These are phyloP conservation scores for Chiloscyllium punctatum DNA, from an alignment of 2,797 vertebrate genomes.

Conservation along the genomic window DNA sequence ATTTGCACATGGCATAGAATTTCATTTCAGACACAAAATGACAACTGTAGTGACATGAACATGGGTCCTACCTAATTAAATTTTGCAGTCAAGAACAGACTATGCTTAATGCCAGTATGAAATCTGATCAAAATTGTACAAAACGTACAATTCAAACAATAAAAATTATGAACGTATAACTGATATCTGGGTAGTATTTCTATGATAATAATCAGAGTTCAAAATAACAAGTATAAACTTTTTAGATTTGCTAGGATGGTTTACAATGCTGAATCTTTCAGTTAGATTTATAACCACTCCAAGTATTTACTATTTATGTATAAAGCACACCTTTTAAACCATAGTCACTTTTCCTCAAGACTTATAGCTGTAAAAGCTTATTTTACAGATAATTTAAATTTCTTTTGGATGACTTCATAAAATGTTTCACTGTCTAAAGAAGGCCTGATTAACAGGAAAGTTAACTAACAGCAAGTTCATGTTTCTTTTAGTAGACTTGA, in stretches of 20 bases:
- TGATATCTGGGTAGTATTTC: background rate
- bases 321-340: background rate
- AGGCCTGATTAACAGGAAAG: background rate
- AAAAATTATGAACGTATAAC: background rate
- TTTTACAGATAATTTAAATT: background rate
- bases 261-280: constrained; percentile 5
- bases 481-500: constrained; percentile 22
- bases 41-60: background rate
- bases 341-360: background rate
- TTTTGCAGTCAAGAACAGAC: background rate
- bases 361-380: constrained; percentile 1
- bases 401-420: background rate
- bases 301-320: constrained; percentile 11
- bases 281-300: background rate
- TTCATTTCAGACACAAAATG: background rate
- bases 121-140: background rate
- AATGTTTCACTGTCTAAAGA: constrained; percentile 18
- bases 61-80: background rate
- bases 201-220: background rate
- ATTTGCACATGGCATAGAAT: background rate
- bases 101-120: background rate
- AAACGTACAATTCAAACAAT: background rate
- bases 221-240: background rate
- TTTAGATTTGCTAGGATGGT: background rate
- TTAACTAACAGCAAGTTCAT: background rate